Percentiles rank a stretch among this genome's conserved stretches.
Evolutionary conservation across 2,113 vertebrate genomes (phyloP).

Genomic region (Talpa occidentalis): DNA sequence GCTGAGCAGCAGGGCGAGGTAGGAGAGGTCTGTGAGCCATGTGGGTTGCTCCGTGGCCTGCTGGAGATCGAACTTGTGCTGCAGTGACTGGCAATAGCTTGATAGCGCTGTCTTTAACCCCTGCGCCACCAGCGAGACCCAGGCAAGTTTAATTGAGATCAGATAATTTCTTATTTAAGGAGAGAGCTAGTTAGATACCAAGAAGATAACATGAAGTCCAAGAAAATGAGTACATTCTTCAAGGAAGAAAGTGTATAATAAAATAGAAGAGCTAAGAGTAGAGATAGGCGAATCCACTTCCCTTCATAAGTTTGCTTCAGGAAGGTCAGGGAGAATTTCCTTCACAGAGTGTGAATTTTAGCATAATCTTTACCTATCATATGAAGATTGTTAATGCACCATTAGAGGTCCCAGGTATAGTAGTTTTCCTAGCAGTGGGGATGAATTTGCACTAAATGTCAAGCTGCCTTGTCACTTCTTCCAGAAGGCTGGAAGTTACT

Average conservation of each 20-base stretch:
- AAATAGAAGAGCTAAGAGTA: background rate
- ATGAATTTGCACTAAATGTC: conserved; percentile 16
- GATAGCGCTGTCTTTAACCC: no score
- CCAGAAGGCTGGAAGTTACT: background rate
- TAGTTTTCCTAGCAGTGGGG: background rate
- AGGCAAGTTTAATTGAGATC: background rate
- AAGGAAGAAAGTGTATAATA: background rate
- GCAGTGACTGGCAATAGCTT: no score
- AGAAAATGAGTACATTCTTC: conserved; percentile 5
- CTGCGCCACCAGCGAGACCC: no score
- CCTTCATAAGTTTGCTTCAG: conserved; percentile 27
- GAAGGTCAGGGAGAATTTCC: background rate
- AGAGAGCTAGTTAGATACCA: background rate
- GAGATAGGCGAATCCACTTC: background rate
- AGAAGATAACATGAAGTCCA: background rate
- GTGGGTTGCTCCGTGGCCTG: no score
- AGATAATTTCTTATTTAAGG: background rate
- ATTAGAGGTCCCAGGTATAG: background rate
- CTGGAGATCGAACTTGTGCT: no score
- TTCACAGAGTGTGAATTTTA: conserved; percentile 16
- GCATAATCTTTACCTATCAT: conserved; percentile 4
- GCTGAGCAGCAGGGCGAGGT: no score
- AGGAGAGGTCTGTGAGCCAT: no score
- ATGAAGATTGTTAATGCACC: background rate
- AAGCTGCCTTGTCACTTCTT: conserved; percentile 42